Percentiles rank a stretch among this genome's conserved stretches.
Conservation (phyloP, 1,140 invertebrate genomes). For the Sinella curviseta region DNA sequence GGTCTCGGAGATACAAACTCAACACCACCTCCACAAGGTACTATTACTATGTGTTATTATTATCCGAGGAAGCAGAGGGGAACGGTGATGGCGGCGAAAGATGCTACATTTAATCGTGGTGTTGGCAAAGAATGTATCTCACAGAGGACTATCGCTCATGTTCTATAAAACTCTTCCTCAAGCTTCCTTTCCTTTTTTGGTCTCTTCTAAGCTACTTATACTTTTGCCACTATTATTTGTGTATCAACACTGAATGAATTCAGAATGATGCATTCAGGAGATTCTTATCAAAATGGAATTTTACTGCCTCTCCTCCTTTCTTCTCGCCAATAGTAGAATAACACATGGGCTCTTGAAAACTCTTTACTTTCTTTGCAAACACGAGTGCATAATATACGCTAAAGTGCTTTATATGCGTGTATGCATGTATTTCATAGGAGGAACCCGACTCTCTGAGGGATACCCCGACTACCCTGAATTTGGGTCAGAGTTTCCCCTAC, state of each 20-base stretch:
- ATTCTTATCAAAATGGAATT: constrained; percentile 14
- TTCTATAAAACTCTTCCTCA: too few relatives aligned
- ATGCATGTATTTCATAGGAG: constrained; percentile 29
- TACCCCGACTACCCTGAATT: constrained; percentile 51
- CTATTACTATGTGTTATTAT: background rate
- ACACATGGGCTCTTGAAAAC: background rate
- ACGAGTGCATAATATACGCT: background rate
- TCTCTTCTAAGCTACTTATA: too few relatives aligned
- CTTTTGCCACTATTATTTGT: too few relatives aligned
- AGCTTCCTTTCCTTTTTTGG: too few relatives aligned
- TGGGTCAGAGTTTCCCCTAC: constrained; percentile 50
- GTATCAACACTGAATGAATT: too few relatives aligned
- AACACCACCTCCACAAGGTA: constrained; percentile 46
- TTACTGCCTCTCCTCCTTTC: background rate
- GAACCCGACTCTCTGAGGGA: constrained; percentile 42
- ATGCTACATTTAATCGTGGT: too few relatives aligned
- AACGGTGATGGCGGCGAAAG: background rate
- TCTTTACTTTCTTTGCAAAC: too few relatives aligned
- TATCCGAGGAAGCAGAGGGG: background rate
- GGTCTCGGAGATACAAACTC: constrained; percentile 53
- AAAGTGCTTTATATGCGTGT: too few relatives aligned
- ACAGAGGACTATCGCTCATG: too few relatives aligned
- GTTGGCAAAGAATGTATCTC: too few relatives aligned
- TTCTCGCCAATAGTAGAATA: background rate
- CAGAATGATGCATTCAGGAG: too few relatives aligned